Conservation (phyloP, 2,888 invertebrate species). For the Craniophora ligustri region DNA sequence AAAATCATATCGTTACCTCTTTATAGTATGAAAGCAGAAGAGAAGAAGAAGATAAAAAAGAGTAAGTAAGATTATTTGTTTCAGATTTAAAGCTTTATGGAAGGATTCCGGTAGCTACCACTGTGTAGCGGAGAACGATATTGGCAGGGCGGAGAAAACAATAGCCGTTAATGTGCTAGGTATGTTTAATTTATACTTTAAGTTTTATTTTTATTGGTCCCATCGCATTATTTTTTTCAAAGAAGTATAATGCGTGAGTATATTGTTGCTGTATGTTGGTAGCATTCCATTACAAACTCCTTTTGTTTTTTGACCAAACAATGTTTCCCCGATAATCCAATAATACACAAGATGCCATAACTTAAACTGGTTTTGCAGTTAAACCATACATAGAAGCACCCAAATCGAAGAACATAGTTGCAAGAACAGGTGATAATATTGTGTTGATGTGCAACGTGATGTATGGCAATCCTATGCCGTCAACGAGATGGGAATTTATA, state of each 20-base stretch:
- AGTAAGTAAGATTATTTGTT: too few species aligned
- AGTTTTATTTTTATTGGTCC: not conserved
- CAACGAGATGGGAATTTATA: slow-evolving; percentile 71
- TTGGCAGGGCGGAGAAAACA: slow-evolving; percentile 67
- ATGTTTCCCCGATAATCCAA: too few species aligned
- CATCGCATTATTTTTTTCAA: too few species aligned
- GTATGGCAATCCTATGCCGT: slow-evolving; percentile 70
- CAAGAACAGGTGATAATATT: slow-evolving; percentile 55
- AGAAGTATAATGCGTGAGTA: too few species aligned
- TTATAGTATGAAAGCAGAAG: too few species aligned
- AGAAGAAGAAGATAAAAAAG: too few species aligned
- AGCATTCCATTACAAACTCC: too few species aligned
- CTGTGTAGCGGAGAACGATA: slow-evolving; percentile 74
- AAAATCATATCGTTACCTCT: too few species aligned
- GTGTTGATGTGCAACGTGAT: slow-evolving; percentile 65
- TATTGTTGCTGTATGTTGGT: too few species aligned
- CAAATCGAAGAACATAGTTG: slow-evolving; percentile 41
- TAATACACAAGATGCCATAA: too few species aligned
- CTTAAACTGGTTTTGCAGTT: slow-evolving; percentile 68
- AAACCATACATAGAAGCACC: slow-evolving; percentile 72
- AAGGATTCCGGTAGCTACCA: slow-evolving; percentile 76
- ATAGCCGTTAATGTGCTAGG: slow-evolving; percentile 72
- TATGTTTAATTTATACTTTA: slow-evolving; percentile 50
- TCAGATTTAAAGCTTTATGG: slow-evolving; percentile 68
- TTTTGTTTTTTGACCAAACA: too few species aligned